These are phyloP conservation scores for Lithophane ornitopus DNA, from an alignment of 2,888 invertebrate species.

Conservation along the genomic window DNA sequence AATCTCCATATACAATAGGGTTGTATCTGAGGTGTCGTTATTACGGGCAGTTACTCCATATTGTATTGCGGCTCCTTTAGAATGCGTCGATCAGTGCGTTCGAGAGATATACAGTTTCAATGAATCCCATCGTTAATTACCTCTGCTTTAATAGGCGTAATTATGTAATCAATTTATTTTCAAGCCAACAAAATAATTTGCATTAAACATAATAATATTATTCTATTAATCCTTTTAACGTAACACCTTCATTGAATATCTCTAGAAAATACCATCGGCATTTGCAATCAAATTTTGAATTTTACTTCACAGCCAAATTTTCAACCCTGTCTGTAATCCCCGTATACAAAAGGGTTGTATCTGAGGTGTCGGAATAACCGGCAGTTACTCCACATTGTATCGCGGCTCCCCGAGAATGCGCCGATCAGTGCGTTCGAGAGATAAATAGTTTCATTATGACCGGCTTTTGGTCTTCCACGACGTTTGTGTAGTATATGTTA, in stretches of 20 bases:
- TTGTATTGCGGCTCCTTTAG: constrained; percentile 73
- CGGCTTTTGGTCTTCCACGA: constrained; percentile 82
- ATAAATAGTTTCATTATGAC: constrained; percentile 89
- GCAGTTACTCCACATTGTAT: constrained; percentile 71
- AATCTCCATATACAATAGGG: constrained; percentile 44
- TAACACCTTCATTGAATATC: not conserved
- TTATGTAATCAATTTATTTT: not conserved
- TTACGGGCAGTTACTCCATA: constrained; percentile 62
- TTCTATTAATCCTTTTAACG: not conserved
- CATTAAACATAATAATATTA: not conserved
- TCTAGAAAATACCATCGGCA: not conserved
- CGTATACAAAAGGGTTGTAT: constrained; percentile 55
- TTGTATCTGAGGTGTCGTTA: constrained; percentile 56
- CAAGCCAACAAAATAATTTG: not conserved
- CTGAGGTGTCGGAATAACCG: constrained; percentile 61
- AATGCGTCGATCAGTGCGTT: constrained; percentile 79
- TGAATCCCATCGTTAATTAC: not conserved
- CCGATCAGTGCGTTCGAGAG: constrained; percentile 82
- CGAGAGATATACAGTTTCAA: constrained; percentile 87
- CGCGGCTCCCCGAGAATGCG: constrained; percentile 70
- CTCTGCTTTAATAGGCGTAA: not conserved
- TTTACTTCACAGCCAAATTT: not conserved
- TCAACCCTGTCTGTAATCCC: constrained; percentile 8
- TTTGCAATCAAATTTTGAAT: constrained; percentile 3
- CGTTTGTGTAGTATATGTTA: constrained; percentile 71